Conservation (phyloP, 2,113 vertebrate genomes). For the Trogon melanurus region DNA sequence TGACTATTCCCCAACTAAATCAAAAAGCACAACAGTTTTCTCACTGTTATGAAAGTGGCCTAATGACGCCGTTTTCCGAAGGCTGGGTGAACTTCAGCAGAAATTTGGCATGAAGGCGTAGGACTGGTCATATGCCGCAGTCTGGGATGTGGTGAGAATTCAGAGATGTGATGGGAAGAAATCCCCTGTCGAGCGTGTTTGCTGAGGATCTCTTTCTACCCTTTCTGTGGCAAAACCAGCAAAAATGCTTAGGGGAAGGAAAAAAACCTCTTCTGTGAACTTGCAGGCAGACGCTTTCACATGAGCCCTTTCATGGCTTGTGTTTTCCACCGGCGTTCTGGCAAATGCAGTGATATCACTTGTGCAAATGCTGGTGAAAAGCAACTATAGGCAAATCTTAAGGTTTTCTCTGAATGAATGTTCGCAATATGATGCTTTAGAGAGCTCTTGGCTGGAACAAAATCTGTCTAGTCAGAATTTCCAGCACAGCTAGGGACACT, state of each 20-base stretch:
- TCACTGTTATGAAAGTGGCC: not conserved
- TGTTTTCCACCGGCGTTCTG: not conserved
- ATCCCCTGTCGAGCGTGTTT: not conserved
- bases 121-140: not conserved
- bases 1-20: not conserved
- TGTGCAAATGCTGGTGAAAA: not conserved
- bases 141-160: constrained; percentile 16
- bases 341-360: not conserved
- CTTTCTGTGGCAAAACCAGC: not conserved
- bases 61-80: not conserved
- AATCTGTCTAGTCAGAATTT: constrained; percentile 39
- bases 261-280: not conserved
- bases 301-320: not conserved
- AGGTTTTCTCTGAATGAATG: constrained; percentile 51
- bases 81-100: not conserved
- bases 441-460: constrained; percentile 4
- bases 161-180: not conserved
- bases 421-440: not conserved
- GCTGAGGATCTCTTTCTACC: not conserved
- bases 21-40: not conserved
- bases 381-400: not conserved
- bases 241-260: not conserved
- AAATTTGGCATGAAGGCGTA: not conserved
- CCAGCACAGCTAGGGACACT: not conserved
- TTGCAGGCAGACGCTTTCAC: not conserved